These are phyloP conservation scores for Polypterus senegalus DNA, from an alignment of 2,113 vertebrate genomes.

Conservation along the genomic window DNA sequence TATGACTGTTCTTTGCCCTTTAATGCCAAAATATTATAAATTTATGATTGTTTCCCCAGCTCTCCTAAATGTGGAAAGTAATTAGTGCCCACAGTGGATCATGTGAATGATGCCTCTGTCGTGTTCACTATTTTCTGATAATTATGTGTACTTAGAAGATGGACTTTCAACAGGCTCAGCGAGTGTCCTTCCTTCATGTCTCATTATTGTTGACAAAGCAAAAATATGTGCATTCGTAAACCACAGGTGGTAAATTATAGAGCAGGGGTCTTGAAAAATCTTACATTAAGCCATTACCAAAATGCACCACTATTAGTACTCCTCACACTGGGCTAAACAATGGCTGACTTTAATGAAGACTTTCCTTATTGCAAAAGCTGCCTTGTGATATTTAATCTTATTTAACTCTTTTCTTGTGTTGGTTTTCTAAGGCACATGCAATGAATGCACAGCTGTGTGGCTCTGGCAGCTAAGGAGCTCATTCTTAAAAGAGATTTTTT, in stretches of 20 bases:
- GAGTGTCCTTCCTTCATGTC: slow-evolving; percentile 23
- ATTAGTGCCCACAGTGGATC: neutral
- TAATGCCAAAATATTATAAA: neutral
- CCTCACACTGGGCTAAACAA: slow-evolving; percentile 30
- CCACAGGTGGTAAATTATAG: slow-evolving; percentile 26
- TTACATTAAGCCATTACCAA: slow-evolving; percentile 23
- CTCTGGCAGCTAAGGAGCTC: too few species aligned
- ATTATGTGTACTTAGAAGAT: slow-evolving; percentile 25
- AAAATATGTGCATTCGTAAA: slow-evolving; percentile 24
- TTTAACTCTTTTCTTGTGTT: too few species aligned
- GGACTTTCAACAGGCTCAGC: slow-evolving; percentile 25
- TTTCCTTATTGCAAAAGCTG: neutral
- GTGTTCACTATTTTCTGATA: slow-evolving; percentile 17
- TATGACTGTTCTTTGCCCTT: neutral
- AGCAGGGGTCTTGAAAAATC: slow-evolving; percentile 18
- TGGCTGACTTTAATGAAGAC: slow-evolving; percentile 1
- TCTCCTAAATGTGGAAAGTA: neutral
- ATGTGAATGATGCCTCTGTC: neutral
- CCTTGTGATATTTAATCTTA: too few species aligned
- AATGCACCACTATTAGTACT: slow-evolving; percentile 29
- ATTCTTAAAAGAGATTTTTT: too few species aligned
- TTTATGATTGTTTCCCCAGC: neutral
- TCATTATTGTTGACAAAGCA: slow-evolving; percentile 37
- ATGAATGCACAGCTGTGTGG: too few species aligned
- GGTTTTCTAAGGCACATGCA: too few species aligned